phyloP scores from a whole-genome alignment of 2,888 invertebrate genomes.

The Invenusta paracnida region DNA sequence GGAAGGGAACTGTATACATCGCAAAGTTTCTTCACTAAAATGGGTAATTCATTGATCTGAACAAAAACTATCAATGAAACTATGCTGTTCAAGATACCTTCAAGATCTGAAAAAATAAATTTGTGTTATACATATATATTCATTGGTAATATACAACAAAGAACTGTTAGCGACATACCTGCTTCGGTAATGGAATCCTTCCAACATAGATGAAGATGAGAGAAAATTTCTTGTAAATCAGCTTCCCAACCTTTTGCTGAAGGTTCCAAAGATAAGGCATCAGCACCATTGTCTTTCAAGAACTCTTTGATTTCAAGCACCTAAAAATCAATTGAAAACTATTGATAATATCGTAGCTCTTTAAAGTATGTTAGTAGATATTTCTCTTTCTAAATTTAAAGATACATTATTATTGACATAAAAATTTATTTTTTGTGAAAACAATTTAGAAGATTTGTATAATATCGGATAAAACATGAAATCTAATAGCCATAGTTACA shows the following conservation, averaged over 20 bases:
- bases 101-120: background rate
- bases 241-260: background rate
- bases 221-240: background rate
- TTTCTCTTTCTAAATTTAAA: too few species aligned
- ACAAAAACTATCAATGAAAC: background rate
- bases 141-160: background rate
- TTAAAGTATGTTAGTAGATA: too few species aligned
- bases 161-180: background rate
- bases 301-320: background rate
- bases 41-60: background rate
- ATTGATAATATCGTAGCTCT: too few species aligned
- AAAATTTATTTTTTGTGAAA: too few species aligned
- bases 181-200: background rate
- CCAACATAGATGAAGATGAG: background rate
- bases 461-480: too few species aligned
- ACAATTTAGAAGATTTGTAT: too few species aligned
- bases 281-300: background rate
- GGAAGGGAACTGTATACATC: background rate
- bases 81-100: background rate
- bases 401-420: too few species aligned
- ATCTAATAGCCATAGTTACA: too few species aligned
- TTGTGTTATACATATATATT: background rate
- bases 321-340: too few species aligned
- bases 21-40: background rate
- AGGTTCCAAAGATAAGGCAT: background rate